Conservation (phyloP, 2,113 vertebrate genomes). For the Ceyx cyanopectus region DNA sequence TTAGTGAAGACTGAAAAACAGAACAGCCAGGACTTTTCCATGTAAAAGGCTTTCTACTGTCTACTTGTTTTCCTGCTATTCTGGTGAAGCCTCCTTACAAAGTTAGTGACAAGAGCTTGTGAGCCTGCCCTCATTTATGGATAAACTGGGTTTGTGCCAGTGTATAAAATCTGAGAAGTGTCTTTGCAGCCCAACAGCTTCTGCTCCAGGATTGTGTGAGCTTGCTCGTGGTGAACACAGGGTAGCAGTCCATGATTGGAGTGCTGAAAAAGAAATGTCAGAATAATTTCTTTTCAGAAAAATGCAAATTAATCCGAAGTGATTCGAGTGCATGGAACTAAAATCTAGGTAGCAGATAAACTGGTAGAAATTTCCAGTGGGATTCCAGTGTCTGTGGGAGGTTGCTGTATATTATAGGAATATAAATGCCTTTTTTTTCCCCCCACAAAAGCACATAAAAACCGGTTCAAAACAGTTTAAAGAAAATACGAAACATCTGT, state of each 20-base stretch:
- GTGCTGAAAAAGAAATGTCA: slow-evolving; percentile 45
- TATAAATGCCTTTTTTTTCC: not conserved
- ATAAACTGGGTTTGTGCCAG: not conserved
- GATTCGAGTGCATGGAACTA: not conserved
- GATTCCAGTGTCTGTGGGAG: slow-evolving; percentile 40
- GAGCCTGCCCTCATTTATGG: not conserved
- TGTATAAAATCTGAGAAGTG: not conserved
- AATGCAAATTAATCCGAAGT: slow-evolving; percentile 1
- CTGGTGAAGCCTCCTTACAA: not conserved
- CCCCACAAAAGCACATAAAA: not conserved
- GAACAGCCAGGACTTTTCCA: not conserved
- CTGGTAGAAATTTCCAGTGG: slow-evolving; percentile 23
- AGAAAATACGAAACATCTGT: slow-evolving; percentile 71
- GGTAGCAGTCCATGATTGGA: slow-evolving; percentile 22
- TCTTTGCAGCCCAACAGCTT: not conserved
- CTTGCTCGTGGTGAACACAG: rapidly evolving
- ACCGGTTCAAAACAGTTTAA: slow-evolving; percentile 51
- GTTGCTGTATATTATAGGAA: slow-evolving; percentile 16
- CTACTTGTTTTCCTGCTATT: not conserved
- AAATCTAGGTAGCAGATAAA: slow-evolving; percentile 36
- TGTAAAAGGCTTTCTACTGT: not conserved
- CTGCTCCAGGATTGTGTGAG: not conserved
- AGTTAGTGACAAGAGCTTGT: not conserved
- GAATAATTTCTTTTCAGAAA: slow-evolving; percentile 4
- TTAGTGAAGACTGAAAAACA: not conserved